Percentiles rank a stretch among this genome's conserved stretches.
Evolutionary conservation across 1,140 invertebrate species (phyloP).

Genomic region (Saccostrea glomerata): DNA sequence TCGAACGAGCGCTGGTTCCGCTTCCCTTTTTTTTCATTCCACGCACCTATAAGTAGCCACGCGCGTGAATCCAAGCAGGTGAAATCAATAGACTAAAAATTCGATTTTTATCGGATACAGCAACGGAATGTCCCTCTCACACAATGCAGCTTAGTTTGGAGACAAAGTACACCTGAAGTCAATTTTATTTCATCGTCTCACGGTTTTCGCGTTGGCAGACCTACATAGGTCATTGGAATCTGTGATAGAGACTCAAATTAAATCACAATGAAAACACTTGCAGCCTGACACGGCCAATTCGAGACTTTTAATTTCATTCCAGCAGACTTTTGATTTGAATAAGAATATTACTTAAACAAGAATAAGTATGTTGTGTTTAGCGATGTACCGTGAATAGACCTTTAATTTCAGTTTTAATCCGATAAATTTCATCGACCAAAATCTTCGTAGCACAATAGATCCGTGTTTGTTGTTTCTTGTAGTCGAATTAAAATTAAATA

Average conservation of each 20-base stretch:
- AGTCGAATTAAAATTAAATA: not conserved
- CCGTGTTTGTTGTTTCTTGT: not conserved
- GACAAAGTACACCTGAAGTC: not conserved
- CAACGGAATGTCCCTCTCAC: not conserved
- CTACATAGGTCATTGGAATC: too few relatives aligned
- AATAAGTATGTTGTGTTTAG: not conserved
- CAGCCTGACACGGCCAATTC: not conserved
- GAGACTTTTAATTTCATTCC: not conserved
- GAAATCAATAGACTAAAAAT: slow-evolving; percentile 17
- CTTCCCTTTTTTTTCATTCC: slow-evolving; percentile 15
- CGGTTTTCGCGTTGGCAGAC: too few relatives aligned
- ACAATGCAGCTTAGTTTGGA: not conserved
- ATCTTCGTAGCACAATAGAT: not conserved
- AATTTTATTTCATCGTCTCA: not conserved
- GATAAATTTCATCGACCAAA: not conserved
- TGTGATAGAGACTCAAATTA: too few relatives aligned
- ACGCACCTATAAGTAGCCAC: not conserved
- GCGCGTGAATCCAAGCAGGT: slow-evolving; percentile 2
- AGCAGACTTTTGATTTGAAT: not conserved
- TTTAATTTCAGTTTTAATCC: not conserved
- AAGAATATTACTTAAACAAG: not conserved
- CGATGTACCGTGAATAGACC: not conserved
- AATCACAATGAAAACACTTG: too few relatives aligned
- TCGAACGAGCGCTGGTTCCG: not conserved
- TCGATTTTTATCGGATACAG: not conserved